Evolutionary conservation across 2,888 invertebrate genomes (phyloP).

Genomic region (Mamestra brassicae): DNA sequence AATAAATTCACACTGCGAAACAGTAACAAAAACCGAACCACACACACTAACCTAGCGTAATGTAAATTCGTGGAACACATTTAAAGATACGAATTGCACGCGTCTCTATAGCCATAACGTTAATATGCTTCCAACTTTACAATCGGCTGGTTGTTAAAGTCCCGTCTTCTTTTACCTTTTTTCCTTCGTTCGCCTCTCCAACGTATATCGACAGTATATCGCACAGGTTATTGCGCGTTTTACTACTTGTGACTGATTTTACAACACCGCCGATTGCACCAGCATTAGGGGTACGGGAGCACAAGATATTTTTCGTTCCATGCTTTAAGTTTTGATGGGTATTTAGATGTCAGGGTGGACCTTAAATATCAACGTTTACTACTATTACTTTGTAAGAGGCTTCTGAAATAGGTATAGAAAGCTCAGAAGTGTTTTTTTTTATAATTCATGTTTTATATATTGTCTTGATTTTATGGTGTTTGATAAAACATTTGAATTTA

Average conservation of each 20-base stretch:
- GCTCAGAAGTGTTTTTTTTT: neutral
- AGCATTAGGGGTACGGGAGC: conserved; percentile 71
- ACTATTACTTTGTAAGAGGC: conserved; percentile 37
- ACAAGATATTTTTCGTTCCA: conserved; percentile 62
- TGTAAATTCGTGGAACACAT: conserved; percentile 77
- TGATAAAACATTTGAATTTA: neutral
- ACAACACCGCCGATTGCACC: conserved; percentile 82
- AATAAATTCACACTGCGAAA: conserved; percentile 15
- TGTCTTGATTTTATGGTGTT: neutral
- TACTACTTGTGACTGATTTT: conserved; percentile 89
- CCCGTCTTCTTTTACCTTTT: conserved; percentile 60
- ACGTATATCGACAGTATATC: conserved; percentile 86
- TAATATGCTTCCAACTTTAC: conserved; percentile 86
- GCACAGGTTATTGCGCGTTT: conserved; percentile 84
- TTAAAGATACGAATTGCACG: conserved; percentile 78
- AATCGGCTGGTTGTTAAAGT: conserved; percentile 83
- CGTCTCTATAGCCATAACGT: conserved; percentile 67
- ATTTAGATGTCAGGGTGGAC: conserved; percentile 53
- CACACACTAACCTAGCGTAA: conserved; percentile 55
- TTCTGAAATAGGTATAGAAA: neutral
- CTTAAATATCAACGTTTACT: conserved; percentile 33
- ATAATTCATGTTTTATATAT: neutral
- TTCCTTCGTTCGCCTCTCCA: conserved; percentile 67
- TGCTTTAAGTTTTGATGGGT: conserved; percentile 56
- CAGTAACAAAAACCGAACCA: conserved; percentile 18